These are phyloP conservation scores for Synergus japonicus DNA, from an alignment of 2,888 invertebrate genomes.

Conservation along the genomic window DNA sequence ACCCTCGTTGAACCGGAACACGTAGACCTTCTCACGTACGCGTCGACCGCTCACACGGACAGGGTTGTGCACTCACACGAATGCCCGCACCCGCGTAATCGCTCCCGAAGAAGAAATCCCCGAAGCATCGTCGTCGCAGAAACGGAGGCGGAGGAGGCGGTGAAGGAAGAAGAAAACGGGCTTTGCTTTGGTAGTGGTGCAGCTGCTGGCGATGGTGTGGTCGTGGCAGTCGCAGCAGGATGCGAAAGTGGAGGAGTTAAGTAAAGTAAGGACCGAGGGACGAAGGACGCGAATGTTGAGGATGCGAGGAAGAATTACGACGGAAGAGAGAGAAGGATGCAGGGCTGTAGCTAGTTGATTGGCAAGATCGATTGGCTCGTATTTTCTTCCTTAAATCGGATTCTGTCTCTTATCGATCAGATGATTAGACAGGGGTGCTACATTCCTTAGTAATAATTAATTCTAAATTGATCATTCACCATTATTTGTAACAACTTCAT, in stretches of 20 bases:
- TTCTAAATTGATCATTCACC: background rate
- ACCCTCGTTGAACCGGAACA: conserved; percentile 40
- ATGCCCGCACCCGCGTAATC: conserved; percentile 61
- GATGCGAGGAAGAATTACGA: conserved; percentile 38
- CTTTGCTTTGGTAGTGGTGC: conserved; percentile 23
- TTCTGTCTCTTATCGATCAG: conserved; percentile 5
- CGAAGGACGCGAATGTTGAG: conserved; percentile 38
- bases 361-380: conserved; percentile 25
- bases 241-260: conserved; percentile 40
- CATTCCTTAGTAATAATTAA: background rate
- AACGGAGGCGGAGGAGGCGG: conserved; percentile 77
- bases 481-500: background rate
- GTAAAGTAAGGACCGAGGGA: conserved; percentile 28
- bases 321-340: conserved; percentile 16
- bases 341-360: conserved; percentile 37
- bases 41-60: conserved; percentile 47
- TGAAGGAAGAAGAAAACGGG: conserved; percentile 50
- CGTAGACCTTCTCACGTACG: conserved; percentile 44
- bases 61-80: conserved; percentile 36
- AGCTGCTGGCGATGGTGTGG: conserved; percentile 34
- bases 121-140: conserved; percentile 76
- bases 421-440: background rate
- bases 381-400: conserved; percentile 9
- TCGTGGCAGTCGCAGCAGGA: conserved; percentile 38
- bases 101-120: conserved; percentile 68